Evolutionary conservation across 2,113 vertebrate species (phyloP).

Genomic region (Edolisoma coerulescens): DNA sequence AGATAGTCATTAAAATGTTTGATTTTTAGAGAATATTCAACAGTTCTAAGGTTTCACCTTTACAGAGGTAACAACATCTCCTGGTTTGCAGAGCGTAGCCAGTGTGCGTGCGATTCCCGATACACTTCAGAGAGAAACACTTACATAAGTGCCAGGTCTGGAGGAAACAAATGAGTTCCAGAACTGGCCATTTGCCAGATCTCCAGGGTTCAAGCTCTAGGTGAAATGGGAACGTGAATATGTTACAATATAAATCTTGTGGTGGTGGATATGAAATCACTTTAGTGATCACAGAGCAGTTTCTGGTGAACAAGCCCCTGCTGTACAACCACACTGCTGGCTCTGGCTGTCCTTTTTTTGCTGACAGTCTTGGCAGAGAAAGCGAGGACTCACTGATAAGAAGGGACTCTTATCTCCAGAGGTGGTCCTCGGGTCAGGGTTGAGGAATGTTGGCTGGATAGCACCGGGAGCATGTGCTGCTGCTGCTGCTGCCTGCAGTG

Average conservation of each 20-base stretch:
- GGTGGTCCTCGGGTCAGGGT: constrained; percentile 47
- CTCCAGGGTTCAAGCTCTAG: background rate
- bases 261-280: background rate
- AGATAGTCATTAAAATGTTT: background rate
- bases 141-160: background rate
- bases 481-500: background rate
- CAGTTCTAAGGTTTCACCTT: background rate
- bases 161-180: background rate
- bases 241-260: background rate
- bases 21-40: background rate
- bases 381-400: constrained; percentile 1
- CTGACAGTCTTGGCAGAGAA: constrained; percentile 12
- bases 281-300: background rate
- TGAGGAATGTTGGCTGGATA: constrained; percentile 42
- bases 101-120: rapidly evolving
- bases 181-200: background rate
- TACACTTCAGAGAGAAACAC: background rate
- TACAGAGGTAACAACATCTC: background rate
- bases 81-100: background rate
- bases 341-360: background rate
- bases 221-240: background rate
- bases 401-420: constrained; percentile 35
- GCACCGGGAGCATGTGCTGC: background rate
- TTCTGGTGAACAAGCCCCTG: background rate
- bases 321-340: background rate